A percentile compares a stretch with the other conserved stretches of the same genome.
Evolutionary conservation across 1,140 invertebrate species (phyloP).

Genomic region (Lethrus apterus): DNA sequence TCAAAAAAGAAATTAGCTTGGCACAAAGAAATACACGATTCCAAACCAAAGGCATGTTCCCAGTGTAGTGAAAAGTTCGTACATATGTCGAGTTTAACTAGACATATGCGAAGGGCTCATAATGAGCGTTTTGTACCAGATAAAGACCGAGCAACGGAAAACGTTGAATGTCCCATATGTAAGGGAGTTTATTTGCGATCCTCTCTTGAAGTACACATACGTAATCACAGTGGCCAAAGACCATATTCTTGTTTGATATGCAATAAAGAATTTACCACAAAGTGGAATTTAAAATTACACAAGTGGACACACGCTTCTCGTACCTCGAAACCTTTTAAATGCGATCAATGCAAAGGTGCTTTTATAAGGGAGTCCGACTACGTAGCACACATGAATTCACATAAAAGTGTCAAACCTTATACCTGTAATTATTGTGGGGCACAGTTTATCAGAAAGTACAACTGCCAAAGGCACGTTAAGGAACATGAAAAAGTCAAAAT

Average conservation of each 20-base stretch:
- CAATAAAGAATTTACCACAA: constrained; percentile 77
- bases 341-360: constrained; percentile 71
- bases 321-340: constrained; percentile 78
- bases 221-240: constrained; percentile 64
- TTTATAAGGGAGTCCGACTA: constrained; percentile 74
- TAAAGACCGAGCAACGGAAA: constrained; percentile 52
- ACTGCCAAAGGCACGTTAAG: constrained; percentile 81
- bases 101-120: constrained; percentile 74
- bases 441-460: constrained; percentile 88
- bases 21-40: constrained; percentile 79
- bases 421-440: constrained; percentile 90
- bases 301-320: constrained; percentile 82
- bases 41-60: constrained; percentile 72
- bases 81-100: constrained; percentile 69
- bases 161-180: constrained; percentile 73
- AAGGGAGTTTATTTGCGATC: constrained; percentile 69
- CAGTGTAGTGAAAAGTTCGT: constrained; percentile 79
- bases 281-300: constrained; percentile 83
- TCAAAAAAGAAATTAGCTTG: constrained; percentile 73
- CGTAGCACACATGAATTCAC: constrained; percentile 75
- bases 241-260: constrained; percentile 75
- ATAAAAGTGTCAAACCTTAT: constrained; percentile 72
- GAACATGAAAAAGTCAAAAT: constrained; percentile 86
- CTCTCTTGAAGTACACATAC: constrained; percentile 73
- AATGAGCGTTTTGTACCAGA: constrained; percentile 65